Percentiles rank a stretch among this genome's conserved stretches.
These are phyloP conservation scores for Cetonia aurata DNA, from an alignment of 2,888 invertebrate genomes.

Conservation along the genomic window DNA sequence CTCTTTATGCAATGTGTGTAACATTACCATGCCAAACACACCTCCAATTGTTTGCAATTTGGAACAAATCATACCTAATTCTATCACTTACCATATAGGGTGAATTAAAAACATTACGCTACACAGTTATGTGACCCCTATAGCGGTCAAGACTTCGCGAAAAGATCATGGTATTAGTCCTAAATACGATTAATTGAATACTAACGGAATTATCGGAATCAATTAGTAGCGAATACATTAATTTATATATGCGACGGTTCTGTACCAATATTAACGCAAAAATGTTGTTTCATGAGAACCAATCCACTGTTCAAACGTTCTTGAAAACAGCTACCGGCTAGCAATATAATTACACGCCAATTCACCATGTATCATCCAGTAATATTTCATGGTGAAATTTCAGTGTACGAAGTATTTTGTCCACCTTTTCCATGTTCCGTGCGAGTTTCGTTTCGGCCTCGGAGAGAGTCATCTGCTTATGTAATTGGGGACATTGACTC, in stretches of 20 bases:
- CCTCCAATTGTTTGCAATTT: neutral
- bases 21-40: neutral
- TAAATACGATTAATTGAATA: slow-evolving; percentile 6
- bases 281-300: no score
- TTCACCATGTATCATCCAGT: slow-evolving; percentile 4
- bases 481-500: slow-evolving; percentile 43
- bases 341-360: slow-evolving; percentile 8
- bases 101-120: no score
- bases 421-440: slow-evolving; percentile 44
- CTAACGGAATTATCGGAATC: neutral
- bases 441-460: slow-evolving; percentile 23
- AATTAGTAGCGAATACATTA: neutral
- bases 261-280: no score
- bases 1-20: neutral
- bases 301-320: no score
- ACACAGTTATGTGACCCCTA: slow-evolving; percentile 7
- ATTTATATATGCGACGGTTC: neutral
- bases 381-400: slow-evolving; percentile 28
- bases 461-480: slow-evolving; percentile 31
- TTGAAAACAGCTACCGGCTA: neutral
- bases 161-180: neutral
- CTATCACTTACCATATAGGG: no score
- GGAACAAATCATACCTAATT: neutral
- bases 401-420: slow-evolving; percentile 24
- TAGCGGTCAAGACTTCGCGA: neutral